Evolutionary conservation across 2,113 vertebrate genomes (phyloP).

Genomic region (Nerophis ophidion): DNA sequence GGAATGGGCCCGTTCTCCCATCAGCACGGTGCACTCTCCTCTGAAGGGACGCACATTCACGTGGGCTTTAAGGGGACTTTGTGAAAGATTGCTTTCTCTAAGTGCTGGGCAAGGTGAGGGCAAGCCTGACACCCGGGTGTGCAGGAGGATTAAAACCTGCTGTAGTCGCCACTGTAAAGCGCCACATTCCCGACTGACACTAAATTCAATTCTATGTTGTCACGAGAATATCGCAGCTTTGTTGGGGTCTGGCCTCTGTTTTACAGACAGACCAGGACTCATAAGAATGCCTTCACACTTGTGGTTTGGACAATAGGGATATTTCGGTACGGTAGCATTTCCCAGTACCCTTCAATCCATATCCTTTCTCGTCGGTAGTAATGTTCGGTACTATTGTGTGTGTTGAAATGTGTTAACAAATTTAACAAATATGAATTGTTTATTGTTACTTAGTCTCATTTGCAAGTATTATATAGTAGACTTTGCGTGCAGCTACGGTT

Average conservation of each 20-base stretch:
- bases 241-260: slow-evolving; percentile 16
- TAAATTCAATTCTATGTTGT: slow-evolving; percentile 32
- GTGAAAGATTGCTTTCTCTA: slow-evolving; percentile 78
- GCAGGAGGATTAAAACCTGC: slow-evolving; percentile 61
- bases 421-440: too few species aligned
- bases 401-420: too few species aligned
- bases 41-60: slow-evolving; percentile 63
- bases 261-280: slow-evolving; percentile 36
- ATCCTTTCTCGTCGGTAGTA: too few species aligned
- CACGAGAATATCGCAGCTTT: slow-evolving; percentile 35
- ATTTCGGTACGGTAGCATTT: too few species aligned
- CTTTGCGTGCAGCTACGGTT: too few species aligned
- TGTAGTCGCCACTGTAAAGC: slow-evolving; percentile 42
- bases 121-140: slow-evolving; percentile 67
- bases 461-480: too few species aligned
- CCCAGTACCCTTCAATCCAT: too few species aligned
- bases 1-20: slow-evolving; percentile 71
- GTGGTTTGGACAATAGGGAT: too few species aligned
- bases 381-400: too few species aligned
- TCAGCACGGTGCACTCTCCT: slow-evolving; percentile 61
- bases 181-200: slow-evolving; percentile 31
- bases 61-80: slow-evolving; percentile 69
- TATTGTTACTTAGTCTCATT: too few species aligned
- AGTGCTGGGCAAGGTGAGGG: slow-evolving; percentile 78
- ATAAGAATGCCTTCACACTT: slow-evolving; percentile 1